A percentile compares a stretch with the other conserved stretches of the same genome.
Conservation (phyloP, 2,888 invertebrate genomes). For the Cheilosia vulpina region DNA sequence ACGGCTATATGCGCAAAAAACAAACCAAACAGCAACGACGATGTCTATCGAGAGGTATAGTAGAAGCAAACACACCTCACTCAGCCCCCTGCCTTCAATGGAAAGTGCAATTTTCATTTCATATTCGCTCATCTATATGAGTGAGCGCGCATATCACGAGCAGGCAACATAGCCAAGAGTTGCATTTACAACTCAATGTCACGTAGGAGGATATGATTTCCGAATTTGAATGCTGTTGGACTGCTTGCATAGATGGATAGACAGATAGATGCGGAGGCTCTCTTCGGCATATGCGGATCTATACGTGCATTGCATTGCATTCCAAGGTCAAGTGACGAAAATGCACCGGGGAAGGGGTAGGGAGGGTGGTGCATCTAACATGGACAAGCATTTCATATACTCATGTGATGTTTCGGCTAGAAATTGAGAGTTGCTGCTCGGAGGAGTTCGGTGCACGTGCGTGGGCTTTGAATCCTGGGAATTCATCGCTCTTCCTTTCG, state of each 20-base stretch:
- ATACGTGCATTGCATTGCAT: slow-evolving; percentile 56
- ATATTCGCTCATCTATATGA: slow-evolving; percentile 61
- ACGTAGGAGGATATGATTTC: slow-evolving; percentile 72
- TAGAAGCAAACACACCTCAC: not conserved
- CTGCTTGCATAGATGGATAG: not conserved
- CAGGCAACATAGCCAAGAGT: slow-evolving; percentile 1
- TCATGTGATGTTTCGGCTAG: slow-evolving; percentile 49
- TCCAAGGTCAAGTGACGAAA: slow-evolving; percentile 69
- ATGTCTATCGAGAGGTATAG: slow-evolving; percentile 12
- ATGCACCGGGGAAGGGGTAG: not conserved
- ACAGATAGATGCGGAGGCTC: slow-evolving; percentile 1
- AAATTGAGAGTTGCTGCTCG: slow-evolving; percentile 70
- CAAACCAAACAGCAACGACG: slow-evolving; percentile 14
- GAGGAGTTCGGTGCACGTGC: slow-evolving; percentile 57
- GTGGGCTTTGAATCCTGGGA: slow-evolving; percentile 70
- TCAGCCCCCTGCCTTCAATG: slow-evolving; percentile 10
- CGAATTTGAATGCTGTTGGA: slow-evolving; percentile 56
- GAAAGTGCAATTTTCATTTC: slow-evolving; percentile 75
- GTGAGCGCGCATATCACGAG: slow-evolving; percentile 54
- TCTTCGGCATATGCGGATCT: not conserved
- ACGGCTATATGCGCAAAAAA: not conserved
- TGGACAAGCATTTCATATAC: slow-evolving; percentile 44
- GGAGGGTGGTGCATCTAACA: slow-evolving; percentile 27
- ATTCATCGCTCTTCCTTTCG: slow-evolving; percentile 51
- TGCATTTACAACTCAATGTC: slow-evolving; percentile 67